Conservation (phyloP, 2,888 invertebrate genomes). For the Ommatoiulus sabulosus region DNA sequence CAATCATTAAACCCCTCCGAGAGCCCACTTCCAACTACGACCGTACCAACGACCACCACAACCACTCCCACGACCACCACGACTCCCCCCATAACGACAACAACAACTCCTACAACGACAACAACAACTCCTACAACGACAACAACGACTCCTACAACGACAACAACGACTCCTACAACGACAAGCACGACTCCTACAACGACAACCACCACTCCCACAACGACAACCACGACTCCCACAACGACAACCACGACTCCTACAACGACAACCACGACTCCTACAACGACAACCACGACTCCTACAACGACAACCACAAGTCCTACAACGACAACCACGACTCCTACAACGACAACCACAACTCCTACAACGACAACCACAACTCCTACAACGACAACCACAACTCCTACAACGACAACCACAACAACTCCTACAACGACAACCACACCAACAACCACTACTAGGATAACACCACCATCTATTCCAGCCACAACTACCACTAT, state of each 20-base stretch:
- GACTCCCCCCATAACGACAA: background rate
- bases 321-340: slow-evolving; percentile 37
- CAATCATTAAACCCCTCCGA: background rate
- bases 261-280: slow-evolving; percentile 10
- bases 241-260: slow-evolving; percentile 32
- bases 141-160: background rate
- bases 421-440: slow-evolving; percentile 19
- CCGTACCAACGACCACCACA: background rate
- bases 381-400: background rate
- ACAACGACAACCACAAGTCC: background rate
- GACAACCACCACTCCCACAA: slow-evolving; percentile 42
- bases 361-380: background rate
- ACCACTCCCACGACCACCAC: background rate
- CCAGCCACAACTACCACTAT: slow-evolving; percentile 35
- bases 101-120: background rate
- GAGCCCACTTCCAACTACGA: background rate
- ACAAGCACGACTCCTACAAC: slow-evolving; percentile 38
- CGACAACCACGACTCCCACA: slow-evolving; percentile 18
- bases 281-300: slow-evolving; percentile 8
- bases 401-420: background rate
- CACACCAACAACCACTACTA: slow-evolving; percentile 13
- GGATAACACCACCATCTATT: background rate
- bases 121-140: background rate
- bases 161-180: slow-evolving; percentile 40
- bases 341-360: slow-evolving; percentile 41